Percentiles rank a stretch among this genome's conserved stretches.
Evolutionary conservation across 1,140 invertebrate species (phyloP).

Genomic region (Aphis gossypii): DNA sequence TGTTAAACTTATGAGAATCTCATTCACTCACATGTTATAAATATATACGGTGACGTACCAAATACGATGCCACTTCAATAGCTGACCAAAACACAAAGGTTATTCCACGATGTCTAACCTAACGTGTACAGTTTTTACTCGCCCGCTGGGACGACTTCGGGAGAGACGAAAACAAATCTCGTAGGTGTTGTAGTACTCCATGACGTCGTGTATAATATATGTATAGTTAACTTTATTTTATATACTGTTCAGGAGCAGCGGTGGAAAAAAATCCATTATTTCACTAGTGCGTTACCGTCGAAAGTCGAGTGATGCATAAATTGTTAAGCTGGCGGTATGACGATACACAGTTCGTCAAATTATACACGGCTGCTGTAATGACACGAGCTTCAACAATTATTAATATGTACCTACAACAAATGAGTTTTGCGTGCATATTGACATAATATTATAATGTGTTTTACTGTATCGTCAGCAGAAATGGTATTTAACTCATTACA

Average conservation of each 20-base stretch:
- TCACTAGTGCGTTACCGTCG: background rate
- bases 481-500: background rate
- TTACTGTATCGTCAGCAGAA: background rate
- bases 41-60: background rate
- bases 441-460: background rate
- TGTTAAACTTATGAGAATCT: background rate
- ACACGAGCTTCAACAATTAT: background rate
- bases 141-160: background rate
- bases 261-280: background rate
- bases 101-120: background rate
- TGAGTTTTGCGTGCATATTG: background rate
- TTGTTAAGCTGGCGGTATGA: background rate
- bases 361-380: background rate
- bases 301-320: background rate
- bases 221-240: background rate
- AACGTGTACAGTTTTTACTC: background rate
- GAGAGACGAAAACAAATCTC: background rate
- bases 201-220: background rate
- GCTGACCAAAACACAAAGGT: background rate
- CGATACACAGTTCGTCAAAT: background rate
- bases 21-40: background rate
- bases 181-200: background rate
- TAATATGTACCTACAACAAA: background rate
- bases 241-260: background rate
- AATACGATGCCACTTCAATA: background rate